Conservation (phyloP, 2,797 vertebrate genomes). For the Epinephelus awoara region DNA sequence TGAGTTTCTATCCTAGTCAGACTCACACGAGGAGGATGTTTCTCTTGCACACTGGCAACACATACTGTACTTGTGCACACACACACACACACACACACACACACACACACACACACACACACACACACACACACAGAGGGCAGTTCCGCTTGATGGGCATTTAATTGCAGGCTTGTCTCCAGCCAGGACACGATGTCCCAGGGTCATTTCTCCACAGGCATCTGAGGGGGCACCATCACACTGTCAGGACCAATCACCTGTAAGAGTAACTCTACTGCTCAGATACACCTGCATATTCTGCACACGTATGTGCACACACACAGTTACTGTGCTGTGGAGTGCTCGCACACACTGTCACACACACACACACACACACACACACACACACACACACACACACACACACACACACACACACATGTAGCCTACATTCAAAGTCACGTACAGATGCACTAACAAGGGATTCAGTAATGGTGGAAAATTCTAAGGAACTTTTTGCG, state of each 20-base stretch:
- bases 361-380: slow-evolving; percentile 10
- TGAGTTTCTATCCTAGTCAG: slow-evolving; percentile 1
- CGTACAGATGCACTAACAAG: neutral
- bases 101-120: slow-evolving; percentile 14
- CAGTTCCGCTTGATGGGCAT: slow-evolving; percentile 50
- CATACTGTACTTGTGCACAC: slow-evolving; percentile 25
- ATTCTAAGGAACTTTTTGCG: slow-evolving; percentile 8
- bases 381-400: neutral
- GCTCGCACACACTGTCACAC: neutral
- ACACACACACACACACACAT: neutral
- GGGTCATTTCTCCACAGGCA: slow-evolving; percentile 62
- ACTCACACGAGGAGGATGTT: slow-evolving; percentile 33
- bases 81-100: slow-evolving; percentile 24
- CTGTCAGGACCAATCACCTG: slow-evolving; percentile 57
- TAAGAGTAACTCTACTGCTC: slow-evolving; percentile 19
- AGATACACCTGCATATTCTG: slow-evolving; percentile 7
- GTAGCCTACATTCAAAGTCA: slow-evolving; percentile 1
- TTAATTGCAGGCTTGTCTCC: slow-evolving; percentile 68
- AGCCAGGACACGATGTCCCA: slow-evolving; percentile 24
- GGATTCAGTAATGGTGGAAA: slow-evolving; percentile 25
- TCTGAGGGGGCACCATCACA: slow-evolving; percentile 47
- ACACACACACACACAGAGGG: slow-evolving; percentile 22
- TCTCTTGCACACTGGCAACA: slow-evolving; percentile 38
- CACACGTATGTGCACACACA: neutral
- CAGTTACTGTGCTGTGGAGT: neutral